These are phyloP conservation scores for Labeo rohita DNA, from an alignment of 2,113 vertebrate genomes.

Conservation along the genomic window DNA sequence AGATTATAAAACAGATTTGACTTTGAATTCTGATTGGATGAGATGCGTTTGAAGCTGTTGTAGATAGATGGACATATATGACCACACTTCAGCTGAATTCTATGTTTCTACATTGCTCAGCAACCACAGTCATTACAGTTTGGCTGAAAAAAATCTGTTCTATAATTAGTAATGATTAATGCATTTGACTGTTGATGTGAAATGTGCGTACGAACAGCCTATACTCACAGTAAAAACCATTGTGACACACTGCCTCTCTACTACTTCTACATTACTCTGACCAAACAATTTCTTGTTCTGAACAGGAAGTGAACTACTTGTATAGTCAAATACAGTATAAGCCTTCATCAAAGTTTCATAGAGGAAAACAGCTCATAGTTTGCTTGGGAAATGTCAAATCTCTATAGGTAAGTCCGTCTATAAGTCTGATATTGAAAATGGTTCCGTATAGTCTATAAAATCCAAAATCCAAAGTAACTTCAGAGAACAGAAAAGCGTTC, in stretches of 20 bases:
- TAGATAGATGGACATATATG: neutral
- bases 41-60: neutral
- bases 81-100: neutral
- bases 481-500: neutral
- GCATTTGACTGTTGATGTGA: neutral
- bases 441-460: neutral
- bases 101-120: neutral
- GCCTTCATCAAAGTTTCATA: slow-evolving; percentile 7
- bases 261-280: neutral
- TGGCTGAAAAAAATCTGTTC: neutral
- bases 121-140: neutral
- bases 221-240: neutral
- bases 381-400: neutral
- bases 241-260: neutral
- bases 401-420: neutral
- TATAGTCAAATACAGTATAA: neutral
- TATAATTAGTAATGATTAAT: neutral
- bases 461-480: neutral
- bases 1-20: too few relatives aligned
- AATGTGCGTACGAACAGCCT: neutral
- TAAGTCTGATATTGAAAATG: neutral
- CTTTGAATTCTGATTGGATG: neutral
- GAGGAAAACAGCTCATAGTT: neutral
- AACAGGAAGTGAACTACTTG: neutral
- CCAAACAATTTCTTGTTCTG: neutral